Base-by-base conservation (phyloP, 2,113 vertebrate species). In the Ursus arctos region DNA sequence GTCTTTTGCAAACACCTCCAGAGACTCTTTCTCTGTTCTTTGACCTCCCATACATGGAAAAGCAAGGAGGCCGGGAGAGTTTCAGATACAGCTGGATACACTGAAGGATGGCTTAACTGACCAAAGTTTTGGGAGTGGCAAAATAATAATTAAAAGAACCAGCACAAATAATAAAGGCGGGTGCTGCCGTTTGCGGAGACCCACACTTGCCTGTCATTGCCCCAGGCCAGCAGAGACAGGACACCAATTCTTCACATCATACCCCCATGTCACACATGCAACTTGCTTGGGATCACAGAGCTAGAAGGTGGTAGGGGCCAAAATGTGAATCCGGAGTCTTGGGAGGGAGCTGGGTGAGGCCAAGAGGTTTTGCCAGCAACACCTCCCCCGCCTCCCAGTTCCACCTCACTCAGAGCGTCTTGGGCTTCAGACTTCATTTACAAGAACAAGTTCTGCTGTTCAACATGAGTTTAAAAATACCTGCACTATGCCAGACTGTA, bases 11-110 rank as follows among this genome's bases (percentile, higher is more conserved):
- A n/a, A 71, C 43, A 26, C 36, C 13, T 49, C 36, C 24, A 16
- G 63, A n/a, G 26, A 4, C 49, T 65, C 47, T 55, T 40, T 31
- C 6, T 74, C 43, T 16, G 26, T 49, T 40, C 72, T 80, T 36
- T 92, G 63, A 19, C 63, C 63, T 36, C 51, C 14, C 47, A 11
- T 13, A 13, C 10, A 7, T 0, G 49, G 71, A 26, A 61, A 31
- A 2, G 10, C 24, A 28, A 33, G 15, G 63, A 10, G 63, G 18
- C 2, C 0, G 0, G 43, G 10, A 18, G 51, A 53, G 16, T 4
- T 63, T 22, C n/a, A 43, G 40, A 16, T 3, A 77, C 16, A 65
- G 53, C 24, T 1, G n/a, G 6, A 59, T 49, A 21, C 21, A 49
- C 24, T 6, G 8, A 55, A 57, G 31, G 18, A 59, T 2, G 36